phyloP scores from a whole-genome alignment of 2,113 vertebrate species.

The Oxyruncus cristatus region DNA sequence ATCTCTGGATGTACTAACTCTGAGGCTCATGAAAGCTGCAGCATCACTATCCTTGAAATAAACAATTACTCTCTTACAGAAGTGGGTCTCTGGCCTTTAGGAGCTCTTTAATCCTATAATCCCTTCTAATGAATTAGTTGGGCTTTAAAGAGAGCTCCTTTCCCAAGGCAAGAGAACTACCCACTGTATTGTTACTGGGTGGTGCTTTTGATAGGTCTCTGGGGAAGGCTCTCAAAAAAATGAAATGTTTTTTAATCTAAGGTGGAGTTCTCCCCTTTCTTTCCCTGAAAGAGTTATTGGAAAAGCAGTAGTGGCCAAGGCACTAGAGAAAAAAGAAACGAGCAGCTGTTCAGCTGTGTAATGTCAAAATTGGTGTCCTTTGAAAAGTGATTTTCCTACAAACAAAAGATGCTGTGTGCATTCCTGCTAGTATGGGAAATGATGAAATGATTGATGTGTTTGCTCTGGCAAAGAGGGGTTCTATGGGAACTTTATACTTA shows the following conservation, averaged over 20 bases:
- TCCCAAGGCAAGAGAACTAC: neutral
- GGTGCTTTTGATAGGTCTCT: neutral
- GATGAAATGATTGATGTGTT: neutral
- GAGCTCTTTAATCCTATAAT: conserved; percentile 33
- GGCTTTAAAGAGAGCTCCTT: conserved; percentile 12
- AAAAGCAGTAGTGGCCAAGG: neutral
- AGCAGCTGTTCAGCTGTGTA: neutral
- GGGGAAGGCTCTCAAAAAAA: neutral
- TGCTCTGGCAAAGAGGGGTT: conserved; percentile 25
- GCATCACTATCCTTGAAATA: neutral
- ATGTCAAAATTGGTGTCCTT: neutral
- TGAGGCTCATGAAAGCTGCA: neutral
- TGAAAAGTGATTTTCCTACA: neutral
- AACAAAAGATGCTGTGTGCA: neutral
- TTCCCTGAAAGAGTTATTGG: neutral
- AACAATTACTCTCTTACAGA: conserved; percentile 20
- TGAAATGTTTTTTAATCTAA: neutral
- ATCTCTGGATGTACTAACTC: neutral
- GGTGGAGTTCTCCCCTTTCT: neutral
- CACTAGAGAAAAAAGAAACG: neutral
- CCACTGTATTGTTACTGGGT: neutral
- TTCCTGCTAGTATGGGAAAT: neutral
- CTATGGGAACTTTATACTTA: conserved; percentile 9
- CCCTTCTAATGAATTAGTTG: neutral
- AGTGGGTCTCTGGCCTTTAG: conserved; percentile 6